Base-by-base conservation (phyloP, 2,888 invertebrate species). In the Coelinius sp. region DNA sequence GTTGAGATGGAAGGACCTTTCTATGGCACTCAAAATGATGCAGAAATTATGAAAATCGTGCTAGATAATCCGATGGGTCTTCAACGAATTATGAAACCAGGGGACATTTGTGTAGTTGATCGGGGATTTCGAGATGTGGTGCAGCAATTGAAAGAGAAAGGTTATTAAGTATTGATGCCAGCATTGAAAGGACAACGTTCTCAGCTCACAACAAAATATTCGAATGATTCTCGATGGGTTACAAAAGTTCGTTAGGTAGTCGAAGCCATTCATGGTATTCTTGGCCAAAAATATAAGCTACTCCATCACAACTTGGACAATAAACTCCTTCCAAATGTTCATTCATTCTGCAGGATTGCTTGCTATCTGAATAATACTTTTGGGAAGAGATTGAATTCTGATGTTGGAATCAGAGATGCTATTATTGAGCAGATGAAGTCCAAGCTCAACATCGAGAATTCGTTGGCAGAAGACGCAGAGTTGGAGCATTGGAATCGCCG, bases 81-180 rank as follows among this genome's bases (percentile, higher is more conserved):
- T 4, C 44, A 62, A 41, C 68, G 46, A 56, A 12, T 77, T 35
- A 31, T 80, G 22, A 52, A 77, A 71, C 49, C 31, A 24, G 77
- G 72, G 7, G 79, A 82, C 31, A 53, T 74, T 24, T 77, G 68
- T 53, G 70, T 82, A 14, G 59, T 81, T 6, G 78, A 82, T 75
- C 69, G 79, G 24, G 81, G 81, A 5, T 81, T 81, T 49, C 66
- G 79, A 17, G 82, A 80, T 62, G 77, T 78, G 8, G 46, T 69
- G 25, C 17, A 22, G 2, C 31, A 71, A 20, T 70, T 80, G 44
- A 76, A 78, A 69, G 35, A 64, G n/a, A 63, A 73, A 74, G 56
- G 70, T 12, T 76, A 64, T 70, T 27, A 38, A 62, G 76, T 80
- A 17, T 62, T 81, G 14, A 82, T 79, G 79, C 78, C 79, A 24